A percentile compares a stretch with the other conserved stretches of the same genome.
These are phyloP conservation scores for Morphnarchus princeps DNA, from an alignment of 2,113 vertebrate species.

Conservation along the genomic window DNA sequence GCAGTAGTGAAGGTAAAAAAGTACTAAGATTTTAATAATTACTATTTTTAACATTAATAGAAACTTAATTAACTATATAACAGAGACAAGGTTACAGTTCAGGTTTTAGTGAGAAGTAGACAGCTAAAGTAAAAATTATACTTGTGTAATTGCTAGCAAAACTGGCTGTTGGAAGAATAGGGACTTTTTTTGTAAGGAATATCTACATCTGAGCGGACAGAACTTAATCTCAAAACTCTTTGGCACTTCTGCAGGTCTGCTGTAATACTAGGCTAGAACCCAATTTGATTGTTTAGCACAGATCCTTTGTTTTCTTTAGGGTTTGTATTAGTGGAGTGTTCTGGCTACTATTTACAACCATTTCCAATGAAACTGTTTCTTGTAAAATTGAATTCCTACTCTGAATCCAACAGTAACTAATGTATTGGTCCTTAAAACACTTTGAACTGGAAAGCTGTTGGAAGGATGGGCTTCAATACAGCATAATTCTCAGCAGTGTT, in stretches of 20 bases:
- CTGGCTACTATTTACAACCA: neutral
- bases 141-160: neutral
- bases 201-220: neutral
- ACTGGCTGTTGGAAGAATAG: neutral
- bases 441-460: conserved; percentile 22
- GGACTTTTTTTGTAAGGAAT: neutral
- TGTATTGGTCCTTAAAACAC: neutral
- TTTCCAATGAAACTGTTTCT: neutral
- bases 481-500: neutral
- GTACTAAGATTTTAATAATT: conserved; percentile 19
- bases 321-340: neutral
- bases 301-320: neutral
- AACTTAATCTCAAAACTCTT: neutral
- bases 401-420: neutral
- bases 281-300: neutral
- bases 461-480: neutral
- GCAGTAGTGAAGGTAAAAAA: conserved; percentile 42
- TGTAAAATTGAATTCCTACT: neutral
- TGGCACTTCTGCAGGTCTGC: neutral
- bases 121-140: neutral
- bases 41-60: neutral
- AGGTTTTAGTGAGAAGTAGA: neutral
- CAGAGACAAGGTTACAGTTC: neutral
- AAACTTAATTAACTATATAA: neutral
- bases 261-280: neutral